phyloP scores from a whole-genome alignment of 1,140 invertebrate species.

The Meloidogyne hapla region DNA sequence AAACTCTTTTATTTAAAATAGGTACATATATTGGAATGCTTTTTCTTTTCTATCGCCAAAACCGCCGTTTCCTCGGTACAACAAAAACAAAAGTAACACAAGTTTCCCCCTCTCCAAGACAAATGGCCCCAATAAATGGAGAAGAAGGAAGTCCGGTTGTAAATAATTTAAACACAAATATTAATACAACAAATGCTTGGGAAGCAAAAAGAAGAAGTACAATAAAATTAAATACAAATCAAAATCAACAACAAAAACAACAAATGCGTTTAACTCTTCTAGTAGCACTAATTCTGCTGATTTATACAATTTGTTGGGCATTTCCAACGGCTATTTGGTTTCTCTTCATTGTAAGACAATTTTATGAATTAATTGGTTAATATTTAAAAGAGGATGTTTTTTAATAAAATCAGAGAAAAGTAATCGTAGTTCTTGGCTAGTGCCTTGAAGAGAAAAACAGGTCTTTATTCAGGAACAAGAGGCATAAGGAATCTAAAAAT shows the following conservation, averaged over 20 bases:
- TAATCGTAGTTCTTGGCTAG: no score
- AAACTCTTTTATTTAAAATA: background rate
- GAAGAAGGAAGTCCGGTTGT: background rate
- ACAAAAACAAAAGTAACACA: slow-evolving; percentile 2
- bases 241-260: slow-evolving; percentile 6
- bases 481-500: no score
- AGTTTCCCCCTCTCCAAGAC: background rate
- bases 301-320: slow-evolving; percentile 13
- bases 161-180: background rate
- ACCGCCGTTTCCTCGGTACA: background rate
- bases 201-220: background rate
- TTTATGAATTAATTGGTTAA: background rate
- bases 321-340: slow-evolving; percentile 17
- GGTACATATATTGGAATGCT: slow-evolving; percentile 7
- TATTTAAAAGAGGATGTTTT: no score
- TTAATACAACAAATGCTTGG: background rate
- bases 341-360: slow-evolving; percentile 3
- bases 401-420: no score
- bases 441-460: no score
- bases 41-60: slow-evolving; percentile 3
- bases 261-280: slow-evolving; percentile 4
- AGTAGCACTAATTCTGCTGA: slow-evolving; percentile 8
- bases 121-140: background rate
- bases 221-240: background rate
- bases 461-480: no score